Conservation (phyloP, 2,797 vertebrate species). For the Microchirus variegatus region DNA sequence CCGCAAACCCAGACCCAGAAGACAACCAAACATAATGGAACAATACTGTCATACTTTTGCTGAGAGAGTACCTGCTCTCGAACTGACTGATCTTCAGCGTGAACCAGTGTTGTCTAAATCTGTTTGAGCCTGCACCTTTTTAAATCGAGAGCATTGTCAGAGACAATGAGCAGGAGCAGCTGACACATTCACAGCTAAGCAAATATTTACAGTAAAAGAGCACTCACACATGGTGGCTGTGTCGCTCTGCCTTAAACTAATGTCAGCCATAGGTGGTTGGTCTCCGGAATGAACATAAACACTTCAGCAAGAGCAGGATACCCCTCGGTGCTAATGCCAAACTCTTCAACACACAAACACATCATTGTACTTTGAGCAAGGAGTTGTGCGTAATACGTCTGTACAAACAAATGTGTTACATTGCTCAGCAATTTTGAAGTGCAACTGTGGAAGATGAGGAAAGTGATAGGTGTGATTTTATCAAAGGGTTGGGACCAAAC, state of each 20-base stretch:
- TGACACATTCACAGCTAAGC: constrained; percentile 73
- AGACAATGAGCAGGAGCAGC: constrained; percentile 65
- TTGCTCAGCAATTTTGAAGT: not conserved
- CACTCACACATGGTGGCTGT: constrained; percentile 61
- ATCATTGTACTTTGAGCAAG: constrained; percentile 43
- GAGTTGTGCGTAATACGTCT: no score
- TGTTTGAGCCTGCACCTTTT: constrained; percentile 47
- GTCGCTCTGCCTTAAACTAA: constrained; percentile 66
- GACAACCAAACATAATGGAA: no score
- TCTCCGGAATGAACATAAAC: constrained; percentile 76
- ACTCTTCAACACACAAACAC: constrained; percentile 53
- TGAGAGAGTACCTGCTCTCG: constrained; percentile 6
- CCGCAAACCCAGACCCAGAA: no score
- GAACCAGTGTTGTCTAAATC: constrained; percentile 19
- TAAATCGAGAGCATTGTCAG: constrained; percentile 54
- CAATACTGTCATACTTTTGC: not conserved
- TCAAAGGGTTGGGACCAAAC: no score
- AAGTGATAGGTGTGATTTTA: no score
- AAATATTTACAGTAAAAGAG: constrained; percentile 82
- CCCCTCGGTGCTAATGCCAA: constrained; percentile 57
- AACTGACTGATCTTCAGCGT: constrained; percentile 16
- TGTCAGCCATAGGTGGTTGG: constrained; percentile 69
- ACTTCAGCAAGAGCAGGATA: constrained; percentile 60
- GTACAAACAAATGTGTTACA: no score
- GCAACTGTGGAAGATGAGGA: no score